Conservation (phyloP, 2,113 vertebrate species). For the Thermophis baileyi region DNA sequence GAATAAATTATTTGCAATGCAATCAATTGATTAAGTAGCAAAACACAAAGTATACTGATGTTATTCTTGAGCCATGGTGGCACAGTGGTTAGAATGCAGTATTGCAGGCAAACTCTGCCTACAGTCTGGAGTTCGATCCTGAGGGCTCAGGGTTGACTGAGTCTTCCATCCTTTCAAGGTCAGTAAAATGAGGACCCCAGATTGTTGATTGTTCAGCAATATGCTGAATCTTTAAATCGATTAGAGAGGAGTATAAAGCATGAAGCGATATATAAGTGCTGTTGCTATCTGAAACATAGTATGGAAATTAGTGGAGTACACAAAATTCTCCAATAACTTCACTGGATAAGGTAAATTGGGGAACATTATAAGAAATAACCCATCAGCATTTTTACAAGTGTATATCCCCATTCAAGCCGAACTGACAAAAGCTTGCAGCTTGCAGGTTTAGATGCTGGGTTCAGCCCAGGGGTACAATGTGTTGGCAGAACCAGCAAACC, state of each 20-base stretch:
- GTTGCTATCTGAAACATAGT: not conserved
- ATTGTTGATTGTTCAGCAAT: not conserved
- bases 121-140: not conserved
- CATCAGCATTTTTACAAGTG: not conserved
- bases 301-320: not conserved
- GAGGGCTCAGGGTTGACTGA: not conserved
- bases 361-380: not conserved
- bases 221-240: not conserved
- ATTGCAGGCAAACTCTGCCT: not conserved
- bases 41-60: not conserved
- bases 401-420: not conserved
- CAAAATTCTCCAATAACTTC: not conserved
- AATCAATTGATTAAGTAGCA: not conserved
- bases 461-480: not conserved
- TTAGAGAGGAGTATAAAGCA: too few species aligned
- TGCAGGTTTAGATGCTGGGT: not conserved
- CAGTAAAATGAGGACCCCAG: not conserved
- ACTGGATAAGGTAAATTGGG: not conserved
- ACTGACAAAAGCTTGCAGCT: not conserved
- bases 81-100: not conserved
- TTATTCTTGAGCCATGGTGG: not conserved
- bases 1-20: not conserved
- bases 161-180: not conserved
- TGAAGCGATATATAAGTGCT: too few species aligned
- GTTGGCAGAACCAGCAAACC: not conserved